Base-by-base conservation (phyloP, 1,140 invertebrate genomes). In the Zophobas atratus region DNA sequence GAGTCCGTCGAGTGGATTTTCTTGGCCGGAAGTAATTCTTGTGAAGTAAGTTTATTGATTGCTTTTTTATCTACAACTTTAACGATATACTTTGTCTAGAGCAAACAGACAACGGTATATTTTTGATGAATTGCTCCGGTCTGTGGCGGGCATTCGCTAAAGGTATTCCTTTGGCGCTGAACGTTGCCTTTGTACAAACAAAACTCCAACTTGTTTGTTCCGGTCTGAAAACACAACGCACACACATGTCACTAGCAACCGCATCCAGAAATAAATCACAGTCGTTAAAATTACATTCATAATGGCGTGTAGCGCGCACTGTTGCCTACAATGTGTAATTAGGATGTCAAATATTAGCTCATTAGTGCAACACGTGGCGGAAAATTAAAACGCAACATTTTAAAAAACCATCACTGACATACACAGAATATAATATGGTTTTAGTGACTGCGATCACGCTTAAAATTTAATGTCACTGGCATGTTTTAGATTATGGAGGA, bases 261-360 rank as follows among this genome's bases (percentile, higher is more conserved):
- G 39, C 60, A 67, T 41, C 60, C 60, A 43, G n/a, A 33, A 32
- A 67, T 67, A 67, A 67, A 67, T 67, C 60, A 67, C 60, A 43
- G 38, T 67, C 60, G 60, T 67, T 67, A 41, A 67, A 67, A 67
- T 67, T 67, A 67, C 60, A 43, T 67, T 43, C 39, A 67, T 67
- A 34, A 46, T 46, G 43, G 43, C 3, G 43, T 46, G 43, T 3
- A 46, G 43, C 60, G 60, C 38, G 60, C 60, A 36, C 39, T n/a
- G 60, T n/a, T 43, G 60, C 60, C 60, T 43, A 67, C 60, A 67
- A 67, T 67, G 60, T 67, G 60, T 67, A 67, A 67, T 67, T 67
- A 67, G 38, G 38, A 41, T 67, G 60, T 67, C 60, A 67, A 41
- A 67, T 67, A 67, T 67, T 67, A 67, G 60, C 60, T 67, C 60